phyloP scores from a whole-genome alignment of 2,113 vertebrate genomes.

The Larimichthys polyactis region DNA sequence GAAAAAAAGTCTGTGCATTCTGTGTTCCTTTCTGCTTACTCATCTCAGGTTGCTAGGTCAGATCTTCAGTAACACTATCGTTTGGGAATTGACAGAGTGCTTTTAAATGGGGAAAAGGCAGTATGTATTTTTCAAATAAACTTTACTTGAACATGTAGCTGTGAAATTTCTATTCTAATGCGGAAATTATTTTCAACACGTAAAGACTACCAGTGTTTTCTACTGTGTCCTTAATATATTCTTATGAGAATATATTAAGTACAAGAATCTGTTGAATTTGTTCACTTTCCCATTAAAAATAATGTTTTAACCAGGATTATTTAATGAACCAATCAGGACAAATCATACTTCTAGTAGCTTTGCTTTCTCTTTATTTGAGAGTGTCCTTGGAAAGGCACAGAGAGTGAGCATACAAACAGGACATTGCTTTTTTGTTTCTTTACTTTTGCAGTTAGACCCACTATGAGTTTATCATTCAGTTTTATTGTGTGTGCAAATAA shows the following conservation, averaged over 20 bases:
- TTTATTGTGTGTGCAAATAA: too few relatives aligned
- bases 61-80: too few relatives aligned
- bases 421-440: not conserved
- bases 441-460: not conserved
- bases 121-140: not conserved
- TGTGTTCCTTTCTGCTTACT: too few relatives aligned
- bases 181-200: not conserved
- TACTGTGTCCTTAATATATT: not conserved
- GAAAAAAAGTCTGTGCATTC: not conserved
- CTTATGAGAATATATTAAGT: not conserved
- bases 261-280: not conserved
- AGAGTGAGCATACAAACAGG: not conserved
- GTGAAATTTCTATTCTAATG: not conserved
- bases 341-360: not conserved
- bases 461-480: too few relatives aligned
- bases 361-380: too few relatives aligned
- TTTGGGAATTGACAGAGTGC: not conserved
- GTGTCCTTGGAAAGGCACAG: not conserved
- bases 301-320: too few relatives aligned
- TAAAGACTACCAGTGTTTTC: not conserved
- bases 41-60: too few relatives aligned
- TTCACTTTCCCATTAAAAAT: too few relatives aligned
- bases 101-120: not conserved
- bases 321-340: not conserved
- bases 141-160: not conserved